Conservation (phyloP, 1,140 invertebrate genomes). For the Acarapis woodi region DNA sequence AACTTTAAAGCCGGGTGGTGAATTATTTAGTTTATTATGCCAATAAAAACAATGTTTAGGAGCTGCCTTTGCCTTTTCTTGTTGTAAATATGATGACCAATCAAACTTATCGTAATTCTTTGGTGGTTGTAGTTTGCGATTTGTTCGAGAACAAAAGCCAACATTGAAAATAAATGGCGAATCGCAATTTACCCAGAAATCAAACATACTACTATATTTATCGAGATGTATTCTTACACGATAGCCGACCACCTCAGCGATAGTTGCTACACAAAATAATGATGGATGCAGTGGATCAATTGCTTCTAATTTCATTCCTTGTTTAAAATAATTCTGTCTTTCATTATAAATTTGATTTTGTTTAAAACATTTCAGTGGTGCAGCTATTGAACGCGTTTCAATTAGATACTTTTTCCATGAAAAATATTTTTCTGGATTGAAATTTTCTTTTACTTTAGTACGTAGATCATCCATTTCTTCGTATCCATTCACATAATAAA, state of each 20-base stretch:
- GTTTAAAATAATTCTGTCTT: conserved; percentile 19
- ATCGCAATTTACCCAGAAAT: conserved; percentile 80
- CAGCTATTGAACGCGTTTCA: conserved; percentile 16
- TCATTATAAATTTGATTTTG: conserved; percentile 16
- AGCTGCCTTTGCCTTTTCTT: conserved; percentile 39
- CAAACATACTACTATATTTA: conserved; percentile 56
- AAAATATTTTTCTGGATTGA: conserved; percentile 14
- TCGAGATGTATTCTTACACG: conserved; percentile 68
- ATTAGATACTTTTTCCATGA: conserved; percentile 19
- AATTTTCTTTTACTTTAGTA: conserved; percentile 13
- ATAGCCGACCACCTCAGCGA: conserved; percentile 39
- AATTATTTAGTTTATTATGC: conserved; percentile 28
- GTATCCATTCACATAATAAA: conserved; percentile 2
- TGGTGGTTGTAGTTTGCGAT: conserved; percentile 38
- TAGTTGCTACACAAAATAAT: conserved; percentile 54
- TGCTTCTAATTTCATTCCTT: conserved; percentile 73
- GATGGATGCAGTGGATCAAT: conserved; percentile 71
- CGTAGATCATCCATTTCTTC: conserved; percentile 4
- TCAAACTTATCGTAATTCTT: conserved; percentile 36
- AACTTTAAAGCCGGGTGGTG: conserved; percentile 41
- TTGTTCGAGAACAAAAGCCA: conserved; percentile 67
- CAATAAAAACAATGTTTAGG: conserved; percentile 42
- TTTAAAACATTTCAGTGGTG: conserved; percentile 14
- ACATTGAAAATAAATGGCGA: conserved; percentile 64
- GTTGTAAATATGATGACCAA: conserved; percentile 55